Conservation (phyloP, 2,888 invertebrate genomes). For the Idaea aversata region DNA sequence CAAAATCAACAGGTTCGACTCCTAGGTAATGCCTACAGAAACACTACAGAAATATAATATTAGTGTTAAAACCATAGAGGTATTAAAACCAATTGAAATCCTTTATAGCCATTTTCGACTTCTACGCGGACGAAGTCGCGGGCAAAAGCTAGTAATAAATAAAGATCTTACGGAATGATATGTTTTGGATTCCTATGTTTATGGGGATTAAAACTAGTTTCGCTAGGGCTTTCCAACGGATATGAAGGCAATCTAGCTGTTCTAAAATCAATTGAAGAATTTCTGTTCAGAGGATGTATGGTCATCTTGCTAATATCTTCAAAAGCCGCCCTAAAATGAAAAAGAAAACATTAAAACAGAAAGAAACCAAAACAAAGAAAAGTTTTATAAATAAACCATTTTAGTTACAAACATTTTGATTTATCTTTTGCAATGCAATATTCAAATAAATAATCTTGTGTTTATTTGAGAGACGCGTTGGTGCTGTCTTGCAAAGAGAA, state of each 20-base stretch:
- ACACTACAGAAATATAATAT: no score
- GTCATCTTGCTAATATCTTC: slow-evolving; percentile 42
- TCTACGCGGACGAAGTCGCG: no score
- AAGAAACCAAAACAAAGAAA: neutral
- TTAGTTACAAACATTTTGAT: neutral
- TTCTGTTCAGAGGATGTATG: slow-evolving; percentile 23
- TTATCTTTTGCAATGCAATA: neutral
- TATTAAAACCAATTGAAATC: no score
- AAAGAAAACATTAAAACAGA: neutral
- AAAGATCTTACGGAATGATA: slow-evolving; percentile 42
- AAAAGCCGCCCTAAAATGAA: slow-evolving; percentile 50
- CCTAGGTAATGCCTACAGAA: no score
- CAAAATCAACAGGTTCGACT: no score
- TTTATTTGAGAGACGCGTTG: no score
- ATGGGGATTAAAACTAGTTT: slow-evolving; percentile 43
- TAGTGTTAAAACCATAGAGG: no score
- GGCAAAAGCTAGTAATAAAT: no score
- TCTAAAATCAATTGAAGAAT: slow-evolving; percentile 41
- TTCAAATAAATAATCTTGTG: no score
- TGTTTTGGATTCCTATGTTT: slow-evolving; percentile 38
- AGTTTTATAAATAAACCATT: neutral
- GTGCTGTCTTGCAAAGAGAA: no score
- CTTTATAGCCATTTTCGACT: no score
- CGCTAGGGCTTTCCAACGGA: slow-evolving; percentile 5
- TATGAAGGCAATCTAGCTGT: slow-evolving; percentile 31